Conservation (phyloP, 2,113 vertebrate species). For the Gymnorhina tibicen region DNA sequence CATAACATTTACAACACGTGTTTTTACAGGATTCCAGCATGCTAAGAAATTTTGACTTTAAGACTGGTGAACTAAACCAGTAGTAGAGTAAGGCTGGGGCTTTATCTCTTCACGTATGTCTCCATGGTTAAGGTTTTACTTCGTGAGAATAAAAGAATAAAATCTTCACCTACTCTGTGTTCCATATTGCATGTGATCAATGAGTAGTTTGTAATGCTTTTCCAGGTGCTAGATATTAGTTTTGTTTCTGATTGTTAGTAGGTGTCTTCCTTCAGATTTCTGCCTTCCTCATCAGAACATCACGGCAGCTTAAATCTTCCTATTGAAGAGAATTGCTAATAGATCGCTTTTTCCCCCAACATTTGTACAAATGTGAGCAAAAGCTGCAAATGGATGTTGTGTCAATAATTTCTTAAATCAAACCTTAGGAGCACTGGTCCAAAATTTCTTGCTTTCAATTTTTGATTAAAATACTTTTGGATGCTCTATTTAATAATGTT, state of each 20-base stretch:
- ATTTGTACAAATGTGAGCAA: neutral
- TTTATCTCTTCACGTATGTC: neutral
- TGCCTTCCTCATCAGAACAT: neutral
- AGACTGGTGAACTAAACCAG: neutral
- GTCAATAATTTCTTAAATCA: neutral
- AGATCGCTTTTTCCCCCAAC: fast-evolving
- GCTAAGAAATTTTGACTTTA: neutral
- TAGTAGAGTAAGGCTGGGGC: neutral
- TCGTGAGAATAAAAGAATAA: neutral
- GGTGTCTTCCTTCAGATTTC: neutral
- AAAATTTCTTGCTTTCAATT: neutral
- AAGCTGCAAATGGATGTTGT: neutral
- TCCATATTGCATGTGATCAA: neutral
- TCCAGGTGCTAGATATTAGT: neutral
- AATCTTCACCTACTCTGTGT: neutral
- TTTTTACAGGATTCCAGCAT: neutral
- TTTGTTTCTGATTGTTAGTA: neutral
- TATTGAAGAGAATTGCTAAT: neutral
- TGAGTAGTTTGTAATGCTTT: neutral
- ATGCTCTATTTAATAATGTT: neutral
- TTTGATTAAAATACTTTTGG: neutral
- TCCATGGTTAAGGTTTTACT: neutral
- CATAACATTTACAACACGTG: fast-evolving
- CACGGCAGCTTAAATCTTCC: neutral
- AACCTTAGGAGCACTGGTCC: neutral